Percentiles rank a stretch among this genome's conserved stretches.
Evolutionary conservation across 2,113 vertebrate genomes (phyloP).

Genomic region (Gopherus flavomarginatus): DNA sequence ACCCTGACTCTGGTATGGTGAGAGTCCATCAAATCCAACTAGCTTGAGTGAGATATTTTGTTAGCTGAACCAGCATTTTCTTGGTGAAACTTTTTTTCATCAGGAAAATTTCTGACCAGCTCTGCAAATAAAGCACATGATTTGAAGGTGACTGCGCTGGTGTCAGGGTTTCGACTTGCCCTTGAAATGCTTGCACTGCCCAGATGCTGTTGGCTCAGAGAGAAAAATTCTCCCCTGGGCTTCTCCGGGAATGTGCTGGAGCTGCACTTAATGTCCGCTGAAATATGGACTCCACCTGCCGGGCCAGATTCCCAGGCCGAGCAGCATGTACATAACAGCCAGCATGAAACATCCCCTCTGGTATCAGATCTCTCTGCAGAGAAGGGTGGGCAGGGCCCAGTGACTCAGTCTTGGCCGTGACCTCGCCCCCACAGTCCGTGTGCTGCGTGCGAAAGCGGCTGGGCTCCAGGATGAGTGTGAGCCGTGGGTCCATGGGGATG

Average conservation of each 20-base stretch:
- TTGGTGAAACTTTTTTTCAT: not conserved
- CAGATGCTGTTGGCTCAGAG: not conserved
- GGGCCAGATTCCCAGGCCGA: not conserved
- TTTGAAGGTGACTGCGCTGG: too few relatives aligned
- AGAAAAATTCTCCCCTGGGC: not conserved
- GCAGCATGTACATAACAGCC: not conserved
- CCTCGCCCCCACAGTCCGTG: not conserved
- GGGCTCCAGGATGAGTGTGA: not conserved
- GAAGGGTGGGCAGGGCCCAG: not conserved
- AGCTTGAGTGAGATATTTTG: not conserved
- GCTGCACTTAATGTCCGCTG: not conserved
- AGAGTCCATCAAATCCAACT: not conserved
- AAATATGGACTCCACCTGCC: not conserved
- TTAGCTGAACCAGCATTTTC: not conserved
- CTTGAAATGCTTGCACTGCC: not conserved
- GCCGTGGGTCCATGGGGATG: not conserved
- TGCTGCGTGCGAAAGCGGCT: not conserved
- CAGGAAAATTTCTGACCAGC: not conserved
- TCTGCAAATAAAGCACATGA: not conserved
- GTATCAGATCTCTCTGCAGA: not conserved
- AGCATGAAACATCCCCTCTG: not conserved
- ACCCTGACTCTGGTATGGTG: not conserved
- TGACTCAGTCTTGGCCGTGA: not conserved
- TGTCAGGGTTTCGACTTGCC: not conserved
- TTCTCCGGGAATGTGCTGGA: not conserved